phyloP scores from a whole-genome alignment of 2,888 invertebrate genomes.

The Allophyes oxyacanthae region DNA sequence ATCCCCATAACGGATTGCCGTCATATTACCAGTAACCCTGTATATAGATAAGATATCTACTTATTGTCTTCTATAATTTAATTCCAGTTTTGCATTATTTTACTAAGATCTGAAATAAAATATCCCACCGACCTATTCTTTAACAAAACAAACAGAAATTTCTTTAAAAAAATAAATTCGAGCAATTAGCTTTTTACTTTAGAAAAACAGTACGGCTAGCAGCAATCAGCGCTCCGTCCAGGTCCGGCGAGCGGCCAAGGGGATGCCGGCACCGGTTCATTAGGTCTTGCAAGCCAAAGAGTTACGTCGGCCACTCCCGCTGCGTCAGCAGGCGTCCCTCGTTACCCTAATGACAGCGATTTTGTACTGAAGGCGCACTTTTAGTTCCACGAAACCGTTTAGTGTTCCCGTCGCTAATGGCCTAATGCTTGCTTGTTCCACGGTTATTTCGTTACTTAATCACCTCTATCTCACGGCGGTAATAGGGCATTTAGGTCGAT shows the following conservation, averaged over 20 bases:
- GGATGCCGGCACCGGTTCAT: constrained; percentile 75
- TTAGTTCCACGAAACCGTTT: constrained; percentile 82
- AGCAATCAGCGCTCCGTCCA: constrained; percentile 68
- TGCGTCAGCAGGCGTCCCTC: constrained; percentile 83
- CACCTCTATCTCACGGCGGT: constrained; percentile 64
- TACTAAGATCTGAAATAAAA: background rate
- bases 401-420: constrained; percentile 83
- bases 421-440: constrained; percentile 76
- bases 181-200: constrained; percentile 63
- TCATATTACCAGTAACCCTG: too few relatives aligned
- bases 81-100: background rate
- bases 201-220: constrained; percentile 64
- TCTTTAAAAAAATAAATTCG: constrained; percentile 29
- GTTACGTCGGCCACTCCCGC: constrained; percentile 77
- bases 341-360: constrained; percentile 88
- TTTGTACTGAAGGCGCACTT: constrained; percentile 82
- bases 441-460: constrained; percentile 78
- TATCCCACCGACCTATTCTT: background rate
- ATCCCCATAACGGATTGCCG: too few relatives aligned
- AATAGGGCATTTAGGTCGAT: constrained; percentile 47
- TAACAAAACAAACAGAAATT: constrained; percentile 10
- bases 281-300: constrained; percentile 80
- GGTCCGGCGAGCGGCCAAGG: constrained; percentile 67
- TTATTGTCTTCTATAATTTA: too few relatives aligned
- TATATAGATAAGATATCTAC: too few relatives aligned